Evolutionary conservation across 2,797 vertebrate genomes (phyloP).

Genomic region (Phaenicophaeus curvirostris): DNA sequence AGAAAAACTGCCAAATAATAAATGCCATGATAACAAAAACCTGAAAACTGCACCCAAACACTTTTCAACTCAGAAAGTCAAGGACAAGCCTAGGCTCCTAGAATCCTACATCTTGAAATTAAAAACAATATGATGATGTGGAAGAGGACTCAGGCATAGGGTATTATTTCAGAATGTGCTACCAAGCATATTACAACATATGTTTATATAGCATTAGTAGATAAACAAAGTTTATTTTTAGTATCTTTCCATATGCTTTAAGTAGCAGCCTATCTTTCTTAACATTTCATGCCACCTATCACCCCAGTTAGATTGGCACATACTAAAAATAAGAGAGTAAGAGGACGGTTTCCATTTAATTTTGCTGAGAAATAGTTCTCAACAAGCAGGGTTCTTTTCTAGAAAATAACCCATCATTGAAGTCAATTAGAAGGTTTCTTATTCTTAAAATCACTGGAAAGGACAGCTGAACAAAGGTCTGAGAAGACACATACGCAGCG

Average conservation of each 20-base stretch:
- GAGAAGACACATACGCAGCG: background rate
- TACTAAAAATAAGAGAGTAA: background rate
- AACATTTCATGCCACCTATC: background rate
- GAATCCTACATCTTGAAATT: background rate
- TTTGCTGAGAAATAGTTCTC: background rate
- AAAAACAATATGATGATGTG: background rate
- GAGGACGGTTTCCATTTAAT: background rate
- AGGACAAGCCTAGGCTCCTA: background rate
- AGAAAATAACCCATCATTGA: background rate
- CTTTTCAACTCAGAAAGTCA: background rate
- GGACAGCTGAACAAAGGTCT: background rate
- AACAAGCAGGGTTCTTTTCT: background rate
- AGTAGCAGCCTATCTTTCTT: background rate
- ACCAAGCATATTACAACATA: background rate
- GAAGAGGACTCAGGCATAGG: background rate
- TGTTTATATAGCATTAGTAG: background rate
- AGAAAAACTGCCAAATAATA: background rate
- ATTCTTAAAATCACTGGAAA: background rate
- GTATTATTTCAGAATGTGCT: background rate
- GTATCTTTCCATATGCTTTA: background rate
- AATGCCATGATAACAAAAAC: background rate
- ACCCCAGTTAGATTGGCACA: background rate
- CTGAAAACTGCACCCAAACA: background rate
- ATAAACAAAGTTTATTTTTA: background rate
- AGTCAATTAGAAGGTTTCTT: background rate